A percentile compares a stretch with the other conserved stretches of the same genome.
These are phyloP conservation scores for Coracopsis vasa DNA, from an alignment of 2,113 vertebrate species.

Conservation along the genomic window DNA sequence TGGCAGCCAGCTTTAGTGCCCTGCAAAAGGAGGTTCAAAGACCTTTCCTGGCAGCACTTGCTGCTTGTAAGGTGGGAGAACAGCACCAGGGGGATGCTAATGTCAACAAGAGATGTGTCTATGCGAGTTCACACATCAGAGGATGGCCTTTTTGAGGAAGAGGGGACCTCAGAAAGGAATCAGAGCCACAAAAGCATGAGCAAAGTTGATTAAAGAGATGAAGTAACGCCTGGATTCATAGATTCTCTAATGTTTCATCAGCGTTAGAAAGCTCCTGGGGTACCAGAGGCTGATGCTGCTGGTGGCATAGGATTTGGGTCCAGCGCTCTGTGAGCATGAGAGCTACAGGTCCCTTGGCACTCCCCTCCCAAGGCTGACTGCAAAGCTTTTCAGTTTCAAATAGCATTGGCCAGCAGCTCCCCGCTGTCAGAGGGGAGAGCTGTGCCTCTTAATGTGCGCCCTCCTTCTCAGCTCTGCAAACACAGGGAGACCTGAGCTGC, in stretches of 20 bases:
- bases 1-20: not conserved
- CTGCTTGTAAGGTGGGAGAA: not conserved
- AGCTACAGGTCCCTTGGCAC: not conserved
- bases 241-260: not conserved
- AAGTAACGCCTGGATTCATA: not conserved
- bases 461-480: not conserved
- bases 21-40: not conserved
- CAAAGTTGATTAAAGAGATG: not conserved
- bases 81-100: rapidly evolving
- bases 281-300: not conserved
- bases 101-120: not conserved
- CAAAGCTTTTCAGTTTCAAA: not conserved
- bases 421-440: not conserved
- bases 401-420: not conserved
- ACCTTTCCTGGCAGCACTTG: not conserved
- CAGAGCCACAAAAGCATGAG: not conserved
- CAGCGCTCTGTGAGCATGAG: not conserved
- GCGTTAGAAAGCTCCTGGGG: not conserved
- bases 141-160: not conserved
- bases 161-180: not conserved
- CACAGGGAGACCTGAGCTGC: not conserved
- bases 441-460: rapidly evolving
- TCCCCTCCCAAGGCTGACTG: not conserved
- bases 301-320: not conserved
- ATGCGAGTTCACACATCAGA: rapidly evolving